These are phyloP conservation scores for Archegozetes longisetosus DNA, from an alignment of 1,140 invertebrate genomes.

Conservation along the genomic window DNA sequence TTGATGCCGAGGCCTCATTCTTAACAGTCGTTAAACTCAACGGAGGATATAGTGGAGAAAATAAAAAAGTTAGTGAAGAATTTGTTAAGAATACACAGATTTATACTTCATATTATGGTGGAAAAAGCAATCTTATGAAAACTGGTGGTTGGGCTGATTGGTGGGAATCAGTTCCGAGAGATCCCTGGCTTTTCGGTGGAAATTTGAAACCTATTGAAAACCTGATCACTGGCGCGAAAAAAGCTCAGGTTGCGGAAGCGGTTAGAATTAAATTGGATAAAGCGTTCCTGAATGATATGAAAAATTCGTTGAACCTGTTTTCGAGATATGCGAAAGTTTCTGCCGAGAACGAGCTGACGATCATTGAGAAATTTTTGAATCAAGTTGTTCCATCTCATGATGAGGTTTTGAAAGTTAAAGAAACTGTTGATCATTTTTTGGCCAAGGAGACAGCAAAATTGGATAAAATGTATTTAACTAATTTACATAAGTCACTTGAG, in stretches of 20 bases:
- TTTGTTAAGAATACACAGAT: background rate
- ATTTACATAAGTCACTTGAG: background rate
- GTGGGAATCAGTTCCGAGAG: background rate
- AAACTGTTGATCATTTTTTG: background rate
- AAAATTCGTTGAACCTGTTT: background rate
- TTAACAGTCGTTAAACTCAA: background rate
- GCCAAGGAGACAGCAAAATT: background rate
- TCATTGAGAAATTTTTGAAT: background rate
- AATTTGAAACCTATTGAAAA: background rate
- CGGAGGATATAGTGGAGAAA: background rate
- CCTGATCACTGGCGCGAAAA: background rate
- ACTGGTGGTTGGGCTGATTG: background rate
- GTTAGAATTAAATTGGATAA: background rate
- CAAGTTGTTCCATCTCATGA: background rate
- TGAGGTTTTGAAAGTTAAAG: background rate
- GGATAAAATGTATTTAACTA: background rate
- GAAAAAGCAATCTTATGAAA: background rate
- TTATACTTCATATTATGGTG: background rate
- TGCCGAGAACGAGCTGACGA: background rate
- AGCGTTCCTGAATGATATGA: background rate
- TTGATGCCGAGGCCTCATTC: background rate
- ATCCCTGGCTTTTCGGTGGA: slow-evolving; percentile 3
- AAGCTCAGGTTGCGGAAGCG: background rate
- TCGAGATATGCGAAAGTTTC: background rate
- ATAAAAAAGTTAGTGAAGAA: background rate